phyloP scores from a whole-genome alignment of 2,113 vertebrate genomes.

The Orientallactaga bullata region DNA sequence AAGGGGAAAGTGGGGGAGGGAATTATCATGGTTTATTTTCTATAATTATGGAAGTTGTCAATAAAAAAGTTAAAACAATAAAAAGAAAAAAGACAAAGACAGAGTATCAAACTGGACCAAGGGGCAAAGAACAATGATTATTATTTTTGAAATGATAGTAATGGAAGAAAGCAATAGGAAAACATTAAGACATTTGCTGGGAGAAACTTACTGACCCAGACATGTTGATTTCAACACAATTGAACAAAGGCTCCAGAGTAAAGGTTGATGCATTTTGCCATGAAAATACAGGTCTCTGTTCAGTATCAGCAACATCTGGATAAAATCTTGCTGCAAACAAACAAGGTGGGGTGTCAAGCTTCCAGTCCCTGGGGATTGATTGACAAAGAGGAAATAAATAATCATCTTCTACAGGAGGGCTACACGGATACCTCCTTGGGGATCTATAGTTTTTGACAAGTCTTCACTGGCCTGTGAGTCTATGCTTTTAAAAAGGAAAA shows the following conservation, averaged over 20 bases:
- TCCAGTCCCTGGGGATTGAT: not conserved
- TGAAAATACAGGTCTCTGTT: conserved; percentile 22
- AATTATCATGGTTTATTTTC: no score
- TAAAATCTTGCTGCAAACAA: conserved; percentile 1
- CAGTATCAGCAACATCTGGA: conserved; percentile 55
- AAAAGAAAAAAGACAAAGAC: conserved; percentile 64
- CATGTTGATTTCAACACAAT: conserved; percentile 35
- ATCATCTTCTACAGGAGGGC: not conserved
- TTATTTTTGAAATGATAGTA: conserved; percentile 74
- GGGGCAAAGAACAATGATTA: conserved; percentile 72
- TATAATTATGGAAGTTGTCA: no score
- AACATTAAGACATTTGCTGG: conserved; percentile 71
- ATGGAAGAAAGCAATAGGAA: conserved; percentile 64
- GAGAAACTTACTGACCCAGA: conserved; percentile 40
- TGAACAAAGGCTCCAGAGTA: not conserved
- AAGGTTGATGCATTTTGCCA: conserved; percentile 29
- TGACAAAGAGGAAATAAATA: conserved; percentile 23
- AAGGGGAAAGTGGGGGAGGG: no score
- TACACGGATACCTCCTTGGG: not conserved
- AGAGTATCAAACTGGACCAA: conserved; percentile 75
- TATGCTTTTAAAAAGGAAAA: not conserved
- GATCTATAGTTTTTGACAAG: not conserved
- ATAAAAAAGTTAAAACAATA: no score
- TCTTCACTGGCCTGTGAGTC: not conserved
- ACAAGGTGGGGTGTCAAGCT: not conserved